These are phyloP conservation scores for Platyrinchus mystaceus DNA, from an alignment of 2,797 vertebrate species.

Conservation along the genomic window DNA sequence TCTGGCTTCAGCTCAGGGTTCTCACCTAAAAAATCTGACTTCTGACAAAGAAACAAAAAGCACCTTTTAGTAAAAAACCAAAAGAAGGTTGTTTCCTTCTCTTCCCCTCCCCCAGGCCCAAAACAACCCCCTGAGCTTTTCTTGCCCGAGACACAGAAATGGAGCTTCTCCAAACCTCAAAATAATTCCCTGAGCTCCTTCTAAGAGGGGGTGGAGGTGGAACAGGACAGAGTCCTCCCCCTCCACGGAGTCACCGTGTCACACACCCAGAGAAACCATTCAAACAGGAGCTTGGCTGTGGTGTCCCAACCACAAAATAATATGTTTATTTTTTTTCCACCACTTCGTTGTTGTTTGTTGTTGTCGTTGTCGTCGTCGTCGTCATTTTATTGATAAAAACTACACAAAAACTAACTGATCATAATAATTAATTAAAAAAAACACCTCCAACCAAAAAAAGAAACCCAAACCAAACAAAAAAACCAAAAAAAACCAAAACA, in stretches of 20 bases:
- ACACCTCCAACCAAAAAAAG: background rate
- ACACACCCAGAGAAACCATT: slow-evolving; percentile 55
- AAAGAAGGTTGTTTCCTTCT: background rate
- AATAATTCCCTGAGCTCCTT: background rate
- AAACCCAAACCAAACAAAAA: background rate
- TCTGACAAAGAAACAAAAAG: background rate
- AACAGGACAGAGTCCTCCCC: background rate
- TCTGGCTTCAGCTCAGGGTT: background rate
- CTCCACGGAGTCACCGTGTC: background rate
- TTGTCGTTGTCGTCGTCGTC: background rate
- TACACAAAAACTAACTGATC: slow-evolving; percentile 81
- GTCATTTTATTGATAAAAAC: slow-evolving; percentile 83
- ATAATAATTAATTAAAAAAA: slow-evolving; percentile 70
- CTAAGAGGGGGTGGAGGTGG: background rate
- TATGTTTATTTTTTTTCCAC: slow-evolving; percentile 73
- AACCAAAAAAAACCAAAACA: background rate
- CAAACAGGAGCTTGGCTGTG: slow-evolving; percentile 54
- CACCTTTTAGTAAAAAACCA: background rate
- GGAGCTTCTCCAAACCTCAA: background rate
- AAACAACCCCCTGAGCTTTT: background rate
- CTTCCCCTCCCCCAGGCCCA: background rate
- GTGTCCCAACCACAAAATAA: slow-evolving; percentile 74
- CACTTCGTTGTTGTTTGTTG: slow-evolving; percentile 34
- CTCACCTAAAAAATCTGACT: background rate
- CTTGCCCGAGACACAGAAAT: background rate